These are phyloP conservation scores for Mesoclemmys tuberculata DNA, from an alignment of 2,113 vertebrate species.

Conservation along the genomic window DNA sequence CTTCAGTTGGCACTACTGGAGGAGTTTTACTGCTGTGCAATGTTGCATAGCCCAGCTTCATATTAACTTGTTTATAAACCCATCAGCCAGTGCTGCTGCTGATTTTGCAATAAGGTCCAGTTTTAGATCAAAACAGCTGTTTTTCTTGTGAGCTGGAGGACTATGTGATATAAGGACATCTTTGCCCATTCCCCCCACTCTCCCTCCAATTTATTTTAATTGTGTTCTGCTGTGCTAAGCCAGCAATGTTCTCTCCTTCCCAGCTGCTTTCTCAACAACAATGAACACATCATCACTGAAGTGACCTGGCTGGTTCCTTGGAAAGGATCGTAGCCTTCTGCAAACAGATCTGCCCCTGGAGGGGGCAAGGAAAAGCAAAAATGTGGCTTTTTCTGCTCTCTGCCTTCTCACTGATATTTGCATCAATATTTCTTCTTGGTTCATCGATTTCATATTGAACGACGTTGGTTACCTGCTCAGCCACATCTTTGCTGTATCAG, in stretches of 20 bases:
- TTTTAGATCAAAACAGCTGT: neutral
- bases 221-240: accelerated
- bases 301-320: accelerated
- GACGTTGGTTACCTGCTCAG: neutral
- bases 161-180: neutral
- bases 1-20: accelerated
- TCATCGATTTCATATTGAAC: neutral
- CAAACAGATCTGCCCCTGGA: neutral
- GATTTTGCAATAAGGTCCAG: neutral
- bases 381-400: neutral
- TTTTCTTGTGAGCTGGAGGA: neutral
- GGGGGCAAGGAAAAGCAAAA: conserved; percentile 11
- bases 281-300: neutral
- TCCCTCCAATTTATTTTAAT: neutral
- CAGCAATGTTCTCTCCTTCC: neutral
- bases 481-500: accelerated
- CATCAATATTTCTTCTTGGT: neutral
- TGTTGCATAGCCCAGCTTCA: neutral
- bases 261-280: conserved; percentile 1
- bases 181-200: neutral
- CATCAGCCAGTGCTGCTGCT: neutral
- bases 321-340: neutral
- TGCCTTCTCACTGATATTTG: neutral
- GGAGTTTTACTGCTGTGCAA: accelerated
- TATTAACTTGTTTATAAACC: neutral